A percentile compares a stretch with the other conserved stretches of the same genome.
phyloP scores from a whole-genome alignment of 1,140 invertebrate genomes.

The Drosophila watanabei region DNA sequence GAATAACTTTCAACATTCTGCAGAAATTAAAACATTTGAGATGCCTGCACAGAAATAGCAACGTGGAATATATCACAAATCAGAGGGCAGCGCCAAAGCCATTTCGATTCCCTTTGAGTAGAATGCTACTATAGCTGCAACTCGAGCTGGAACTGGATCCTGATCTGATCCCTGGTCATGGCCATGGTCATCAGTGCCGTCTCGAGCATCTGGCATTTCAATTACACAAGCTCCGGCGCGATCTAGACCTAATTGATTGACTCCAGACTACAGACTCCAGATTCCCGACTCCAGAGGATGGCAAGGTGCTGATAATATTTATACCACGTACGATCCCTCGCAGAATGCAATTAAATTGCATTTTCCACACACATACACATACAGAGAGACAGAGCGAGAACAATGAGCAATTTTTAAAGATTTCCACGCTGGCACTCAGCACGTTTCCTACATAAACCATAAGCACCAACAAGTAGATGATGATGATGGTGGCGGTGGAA shows the following conservation, averaged over 20 bases:
- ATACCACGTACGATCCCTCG: conserved; percentile 53
- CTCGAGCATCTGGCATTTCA: conserved; percentile 67
- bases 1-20: conserved; percentile 6
- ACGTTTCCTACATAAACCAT: conserved; percentile 79
- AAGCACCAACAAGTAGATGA: conserved; percentile 52
- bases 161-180: conserved; percentile 27
- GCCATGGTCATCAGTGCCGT: conserved; percentile 29
- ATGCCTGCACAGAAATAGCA: conserved; percentile 45
- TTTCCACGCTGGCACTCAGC: conserved; percentile 72
- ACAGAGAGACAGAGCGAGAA: conserved; percentile 19
- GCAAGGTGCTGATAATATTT: conserved; percentile 77
- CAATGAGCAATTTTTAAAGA: conserved; percentile 64
- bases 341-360: conserved; percentile 74
- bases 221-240: conserved; percentile 65
- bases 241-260: conserved; percentile 80
- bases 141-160: conserved; percentile 8
- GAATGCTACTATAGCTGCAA: no score
- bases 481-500: conserved; percentile 11
- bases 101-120: conserved; percentile 19
- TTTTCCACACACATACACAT: conserved; percentile 54
- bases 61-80: conserved; percentile 38
- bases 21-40: conserved; percentile 52
- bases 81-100: neutral
- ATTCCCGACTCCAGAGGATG: conserved; percentile 26
- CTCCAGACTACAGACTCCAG: conserved; percentile 23